Percentiles rank a stretch among this genome's conserved stretches.
phyloP scores from a whole-genome alignment of 2,888 invertebrate genomes.

The Marasmarcha lunaedactyla region DNA sequence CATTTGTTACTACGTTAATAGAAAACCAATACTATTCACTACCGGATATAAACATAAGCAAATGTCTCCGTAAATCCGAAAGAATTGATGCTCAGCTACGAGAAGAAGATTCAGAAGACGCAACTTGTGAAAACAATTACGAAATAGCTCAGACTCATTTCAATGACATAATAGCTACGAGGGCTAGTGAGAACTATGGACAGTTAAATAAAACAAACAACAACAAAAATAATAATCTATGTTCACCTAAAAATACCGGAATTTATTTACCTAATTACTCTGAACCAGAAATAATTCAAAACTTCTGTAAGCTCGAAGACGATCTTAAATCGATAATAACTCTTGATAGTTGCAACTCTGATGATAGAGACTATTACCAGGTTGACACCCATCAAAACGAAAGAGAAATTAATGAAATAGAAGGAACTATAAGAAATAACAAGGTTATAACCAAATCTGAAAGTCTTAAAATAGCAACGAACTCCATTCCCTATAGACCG shows the following conservation, averaged over 20 bases:
- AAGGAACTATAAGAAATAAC: slow-evolving; percentile 60
- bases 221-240: slow-evolving; percentile 24
- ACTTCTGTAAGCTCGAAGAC: slow-evolving; percentile 52
- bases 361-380: slow-evolving; percentile 45
- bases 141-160: slow-evolving; percentile 58
- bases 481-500: slow-evolving; percentile 29
- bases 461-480: slow-evolving; percentile 40
- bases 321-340: slow-evolving; percentile 60
- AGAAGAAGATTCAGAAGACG: slow-evolving; percentile 56
- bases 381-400: slow-evolving; percentile 59
- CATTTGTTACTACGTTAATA: slow-evolving; percentile 61
- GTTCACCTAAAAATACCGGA: slow-evolving; percentile 26
- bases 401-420: slow-evolving; percentile 63
- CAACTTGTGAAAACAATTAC: slow-evolving; percentile 52
- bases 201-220: slow-evolving; percentile 44
- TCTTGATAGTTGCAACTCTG: slow-evolving; percentile 51
- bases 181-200: slow-evolving; percentile 45
- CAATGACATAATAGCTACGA: slow-evolving; percentile 43
- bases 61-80: slow-evolving; percentile 77
- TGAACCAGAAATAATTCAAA: slow-evolving; percentile 43
- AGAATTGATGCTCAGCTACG: slow-evolving; percentile 78
- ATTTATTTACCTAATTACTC: slow-evolving; percentile 37
- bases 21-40: slow-evolving; percentile 79
- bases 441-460: slow-evolving; percentile 58
- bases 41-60: slow-evolving; percentile 77